phyloP scores from a whole-genome alignment of 2,113 vertebrate genomes.

The Tympanuchus pallidicinctus region DNA sequence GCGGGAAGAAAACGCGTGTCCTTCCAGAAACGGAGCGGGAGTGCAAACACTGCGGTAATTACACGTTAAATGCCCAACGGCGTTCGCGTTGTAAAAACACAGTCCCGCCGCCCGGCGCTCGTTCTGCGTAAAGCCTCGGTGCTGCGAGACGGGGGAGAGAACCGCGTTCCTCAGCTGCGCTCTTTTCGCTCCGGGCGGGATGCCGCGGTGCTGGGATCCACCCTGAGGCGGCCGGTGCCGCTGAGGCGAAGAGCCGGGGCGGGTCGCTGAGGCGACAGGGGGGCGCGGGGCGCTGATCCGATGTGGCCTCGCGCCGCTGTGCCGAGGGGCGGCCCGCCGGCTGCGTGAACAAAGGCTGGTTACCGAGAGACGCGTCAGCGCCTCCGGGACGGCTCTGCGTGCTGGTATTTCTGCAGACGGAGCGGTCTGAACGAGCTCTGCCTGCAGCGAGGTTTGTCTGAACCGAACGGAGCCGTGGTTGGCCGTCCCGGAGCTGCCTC shows the following conservation, averaged over 20 bases:
- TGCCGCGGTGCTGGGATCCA: too few species aligned
- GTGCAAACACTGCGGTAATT: not conserved
- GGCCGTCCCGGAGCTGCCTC: not conserved
- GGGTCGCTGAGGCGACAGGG: too few species aligned
- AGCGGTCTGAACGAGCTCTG: not conserved
- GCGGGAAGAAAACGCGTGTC: not conserved
- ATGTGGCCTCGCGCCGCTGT: too few species aligned
- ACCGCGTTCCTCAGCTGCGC: rapidly evolving
- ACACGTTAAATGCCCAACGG: not conserved
- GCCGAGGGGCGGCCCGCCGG: too few species aligned
- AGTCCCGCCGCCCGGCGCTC: too few species aligned
- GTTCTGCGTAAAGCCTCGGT: not conserved
- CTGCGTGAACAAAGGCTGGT: not conserved
- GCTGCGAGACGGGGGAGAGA: not conserved
- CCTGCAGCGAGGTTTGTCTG: not conserved
- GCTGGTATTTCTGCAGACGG: not conserved
- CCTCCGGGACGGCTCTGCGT: not conserved
- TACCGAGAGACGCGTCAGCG: not conserved
- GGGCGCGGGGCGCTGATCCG: too few species aligned
- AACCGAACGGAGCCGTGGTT: not conserved
- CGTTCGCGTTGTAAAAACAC: not conserved
- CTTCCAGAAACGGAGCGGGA: not conserved
- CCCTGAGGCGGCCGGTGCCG: too few species aligned
- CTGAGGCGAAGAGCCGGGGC: too few species aligned
- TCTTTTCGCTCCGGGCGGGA: not conserved